phyloP scores from a whole-genome alignment of 2,888 invertebrate genomes.

The Cylloceria caligata region DNA sequence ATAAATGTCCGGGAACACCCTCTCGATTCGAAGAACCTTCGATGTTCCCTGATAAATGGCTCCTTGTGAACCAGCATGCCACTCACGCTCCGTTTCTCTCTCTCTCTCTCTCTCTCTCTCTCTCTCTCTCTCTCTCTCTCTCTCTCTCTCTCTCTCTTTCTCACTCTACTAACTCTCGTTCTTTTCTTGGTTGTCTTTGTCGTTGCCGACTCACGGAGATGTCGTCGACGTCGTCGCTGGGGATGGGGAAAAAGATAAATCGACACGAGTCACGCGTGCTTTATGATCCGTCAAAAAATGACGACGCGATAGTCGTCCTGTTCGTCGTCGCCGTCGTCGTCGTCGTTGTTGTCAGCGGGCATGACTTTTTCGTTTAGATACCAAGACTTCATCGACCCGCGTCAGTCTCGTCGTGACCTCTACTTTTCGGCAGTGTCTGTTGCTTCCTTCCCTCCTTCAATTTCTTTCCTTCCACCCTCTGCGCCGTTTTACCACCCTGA shows the following conservation, averaged over 20 bases:
- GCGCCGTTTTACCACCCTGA: too few relatives aligned
- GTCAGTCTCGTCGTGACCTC: conserved; percentile 41
- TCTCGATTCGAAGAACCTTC: conserved; percentile 62
- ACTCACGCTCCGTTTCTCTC: conserved; percentile 16
- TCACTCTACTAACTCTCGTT: too few relatives aligned
- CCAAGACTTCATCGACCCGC: conserved; percentile 45
- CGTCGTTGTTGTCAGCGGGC: conserved; percentile 50
- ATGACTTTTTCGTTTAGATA: conserved; percentile 36
- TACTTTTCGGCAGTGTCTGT: conserved; percentile 20
- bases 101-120: neutral
- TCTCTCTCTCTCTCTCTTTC: neutral
- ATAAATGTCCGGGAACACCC: conserved; percentile 49
- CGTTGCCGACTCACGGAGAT: conserved; percentile 44
- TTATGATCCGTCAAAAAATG: conserved; percentile 75
- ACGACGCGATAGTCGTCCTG: conserved; percentile 66
- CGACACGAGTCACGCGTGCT: conserved; percentile 73
- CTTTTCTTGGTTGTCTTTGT: conserved; percentile 29
- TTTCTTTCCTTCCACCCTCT: conserved; percentile 4
- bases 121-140: conserved; percentile 5
- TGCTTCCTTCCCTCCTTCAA: conserved; percentile 28
- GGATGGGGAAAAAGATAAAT: conserved; percentile 74
- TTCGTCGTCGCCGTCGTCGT: conserved; percentile 53
- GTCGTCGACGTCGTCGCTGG: conserved; percentile 51
- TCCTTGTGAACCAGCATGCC: conserved; percentile 50
- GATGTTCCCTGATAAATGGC: conserved; percentile 74